phyloP scores from a whole-genome alignment of 1,140 invertebrate genomes.

The Lucilia cuprina region DNA sequence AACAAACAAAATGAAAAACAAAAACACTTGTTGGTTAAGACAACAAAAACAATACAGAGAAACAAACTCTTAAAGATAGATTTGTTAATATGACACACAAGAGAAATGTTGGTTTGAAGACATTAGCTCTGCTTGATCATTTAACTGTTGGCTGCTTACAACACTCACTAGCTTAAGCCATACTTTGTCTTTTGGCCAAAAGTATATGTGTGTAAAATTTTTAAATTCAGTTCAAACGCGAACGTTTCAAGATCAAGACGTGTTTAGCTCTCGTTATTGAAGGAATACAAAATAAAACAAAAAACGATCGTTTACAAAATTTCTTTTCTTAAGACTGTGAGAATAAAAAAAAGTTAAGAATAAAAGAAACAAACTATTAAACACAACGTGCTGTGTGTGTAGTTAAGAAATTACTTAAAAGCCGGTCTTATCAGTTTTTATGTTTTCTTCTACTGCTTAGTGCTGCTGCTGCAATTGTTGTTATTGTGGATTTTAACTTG shows the following conservation, averaged over 20 bases:
- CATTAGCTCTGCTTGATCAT: background rate
- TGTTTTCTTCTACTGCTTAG: background rate
- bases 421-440: conserved; percentile 21
- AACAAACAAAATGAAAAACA: background rate
- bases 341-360: too few species aligned
- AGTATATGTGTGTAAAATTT: conserved; percentile 52
- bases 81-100: background rate
- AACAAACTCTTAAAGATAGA: background rate
- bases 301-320: too few species aligned
- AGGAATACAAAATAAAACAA: too few species aligned
- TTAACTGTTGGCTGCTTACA: background rate
- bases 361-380: background rate
- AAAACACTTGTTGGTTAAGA: background rate
- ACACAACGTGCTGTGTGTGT: conserved; percentile 12
- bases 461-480: too few species aligned
- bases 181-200: conserved; percentile 51
- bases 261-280: conserved; percentile 34
- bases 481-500: background rate
- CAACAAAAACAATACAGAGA: background rate
- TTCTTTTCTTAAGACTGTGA: too few species aligned
- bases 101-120: background rate
- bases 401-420: background rate
- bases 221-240: conserved; percentile 59
- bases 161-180: background rate
- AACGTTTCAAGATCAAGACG: conserved; percentile 55